Base-by-base conservation (phyloP, 2,888 invertebrate species). In the Odontomyia ornata region DNA sequence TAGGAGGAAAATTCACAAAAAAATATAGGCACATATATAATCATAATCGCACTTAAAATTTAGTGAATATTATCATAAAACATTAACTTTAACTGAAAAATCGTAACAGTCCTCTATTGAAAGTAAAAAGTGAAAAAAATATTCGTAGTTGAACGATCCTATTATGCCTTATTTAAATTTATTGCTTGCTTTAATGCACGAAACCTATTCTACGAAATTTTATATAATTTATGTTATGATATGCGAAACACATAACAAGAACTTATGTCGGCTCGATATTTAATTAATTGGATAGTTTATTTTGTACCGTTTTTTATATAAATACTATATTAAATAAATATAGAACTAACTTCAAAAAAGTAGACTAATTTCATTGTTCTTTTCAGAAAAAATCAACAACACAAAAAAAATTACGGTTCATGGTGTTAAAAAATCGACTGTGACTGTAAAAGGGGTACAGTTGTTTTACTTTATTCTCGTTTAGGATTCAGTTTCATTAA, bases 251-350 rank as follows among this genome's bases (percentile, higher is more conserved):
- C 15, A 52, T 52, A 47, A 69, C 36, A 65, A 13, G 36, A 65
- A 25, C n/a, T 67, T 67, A 47, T 69, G 43, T 69, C 69, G 69
- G 69, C 69, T 46, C 69, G 69, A 69, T 69, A 69, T 69, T 69
- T 72, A 75, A n/a, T n/a, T n/a, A n/a, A 77, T 76, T 77, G 77
- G 77, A 77, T 77, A 77, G 77, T 77, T 77, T 77, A 77, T 77
- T 77, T 77, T 77, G 75, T 77, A 77, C 77, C 75, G 76, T 77
- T 77, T 77, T 76, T 76, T 77, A 77, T 75, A 76, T 69, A 71
- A 56, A 77, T 77, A 77, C 69, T 72, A 72, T 72, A 57, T 72
- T 30, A 72, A 72, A 72, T 72, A 57, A 72, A 72, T 65, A 65
- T 69, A 69, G 69, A 69, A 69, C 69, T 69, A 69, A 69, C 69